phyloP scores from a whole-genome alignment of 2,888 invertebrate genomes.

The Laothoe populi region DNA sequence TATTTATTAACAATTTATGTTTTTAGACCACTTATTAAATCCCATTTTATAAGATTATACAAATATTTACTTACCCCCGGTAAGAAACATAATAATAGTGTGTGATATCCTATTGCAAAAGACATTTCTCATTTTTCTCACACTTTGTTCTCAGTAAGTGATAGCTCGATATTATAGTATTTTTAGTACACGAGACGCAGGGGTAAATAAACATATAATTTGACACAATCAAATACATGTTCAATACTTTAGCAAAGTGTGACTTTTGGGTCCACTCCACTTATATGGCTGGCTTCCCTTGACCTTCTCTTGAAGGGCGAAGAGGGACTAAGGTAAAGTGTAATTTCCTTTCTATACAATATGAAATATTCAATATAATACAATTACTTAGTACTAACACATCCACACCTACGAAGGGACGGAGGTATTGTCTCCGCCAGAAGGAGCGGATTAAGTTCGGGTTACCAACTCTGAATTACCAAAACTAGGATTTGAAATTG shows the following conservation, averaged over 20 bases:
- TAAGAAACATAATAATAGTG: not conserved
- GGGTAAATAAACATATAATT: too few relatives aligned
- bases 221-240: not conserved
- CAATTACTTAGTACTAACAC: constrained; percentile 47
- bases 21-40: too few relatives aligned
- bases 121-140: not conserved
- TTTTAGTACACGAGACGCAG: too few relatives aligned
- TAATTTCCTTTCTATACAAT: not conserved
- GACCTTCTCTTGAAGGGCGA: not conserved
- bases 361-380: constrained; percentile 12
- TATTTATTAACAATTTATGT: too few relatives aligned
- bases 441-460: constrained; percentile 2
- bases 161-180: too few relatives aligned
- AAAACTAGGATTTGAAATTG: too few relatives aligned
- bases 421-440: constrained; percentile 25
- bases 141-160: not conserved
- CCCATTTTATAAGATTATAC: too few relatives aligned
- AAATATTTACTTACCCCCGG: too few relatives aligned
- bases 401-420: constrained; percentile 30
- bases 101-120: not conserved
- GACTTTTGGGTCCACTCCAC: not conserved
- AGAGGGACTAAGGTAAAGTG: not conserved
- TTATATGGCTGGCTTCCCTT: not conserved
- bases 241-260: too few relatives aligned
- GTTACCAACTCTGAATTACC: too few relatives aligned